Conservation (phyloP, 2,888 invertebrate genomes). For the Parnassius glacialis region DNA sequence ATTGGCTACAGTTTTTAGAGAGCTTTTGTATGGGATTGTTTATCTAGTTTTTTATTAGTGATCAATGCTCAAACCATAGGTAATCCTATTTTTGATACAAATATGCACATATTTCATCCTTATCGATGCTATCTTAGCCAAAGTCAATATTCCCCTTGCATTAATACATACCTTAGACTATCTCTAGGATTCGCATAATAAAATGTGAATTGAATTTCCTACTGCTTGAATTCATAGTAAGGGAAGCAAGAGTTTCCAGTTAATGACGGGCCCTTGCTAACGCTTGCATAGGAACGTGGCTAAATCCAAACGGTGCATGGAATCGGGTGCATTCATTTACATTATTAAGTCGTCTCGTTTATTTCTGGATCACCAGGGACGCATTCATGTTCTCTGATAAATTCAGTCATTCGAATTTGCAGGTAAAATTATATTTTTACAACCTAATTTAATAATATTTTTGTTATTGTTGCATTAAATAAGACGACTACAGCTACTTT, state of each 20-base stretch:
- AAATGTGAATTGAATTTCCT: slow-evolving; percentile 11
- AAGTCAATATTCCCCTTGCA: not conserved
- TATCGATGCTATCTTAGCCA: no score
- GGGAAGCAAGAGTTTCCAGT: slow-evolving; percentile 19
- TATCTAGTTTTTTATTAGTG: no score
- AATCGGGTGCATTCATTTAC: slow-evolving; percentile 63
- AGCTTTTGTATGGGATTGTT: no score
- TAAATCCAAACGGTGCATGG: slow-evolving; percentile 54
- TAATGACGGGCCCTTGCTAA: slow-evolving; percentile 48
- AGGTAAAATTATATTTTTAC: no score
- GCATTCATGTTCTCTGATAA: slow-evolving; percentile 33
- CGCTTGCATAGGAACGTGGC: slow-evolving; percentile 52
- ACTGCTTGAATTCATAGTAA: slow-evolving; percentile 23
- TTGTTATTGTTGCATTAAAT: no score
- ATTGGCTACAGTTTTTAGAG: no score
- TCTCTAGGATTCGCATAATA: not conserved
- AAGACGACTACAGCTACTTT: no score
- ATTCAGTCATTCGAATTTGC: slow-evolving; percentile 23
- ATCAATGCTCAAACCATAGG: no score
- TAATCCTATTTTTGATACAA: no score
- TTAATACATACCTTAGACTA: not conserved
- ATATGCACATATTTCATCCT: no score
- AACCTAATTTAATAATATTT: no score
- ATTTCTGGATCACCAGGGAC: slow-evolving; percentile 51
- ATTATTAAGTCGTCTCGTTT: slow-evolving; percentile 60